Percentiles rank a stretch among this genome's conserved stretches.
Conservation (phyloP, 2,888 invertebrate genomes). For the Xiphydria camelus region DNA sequence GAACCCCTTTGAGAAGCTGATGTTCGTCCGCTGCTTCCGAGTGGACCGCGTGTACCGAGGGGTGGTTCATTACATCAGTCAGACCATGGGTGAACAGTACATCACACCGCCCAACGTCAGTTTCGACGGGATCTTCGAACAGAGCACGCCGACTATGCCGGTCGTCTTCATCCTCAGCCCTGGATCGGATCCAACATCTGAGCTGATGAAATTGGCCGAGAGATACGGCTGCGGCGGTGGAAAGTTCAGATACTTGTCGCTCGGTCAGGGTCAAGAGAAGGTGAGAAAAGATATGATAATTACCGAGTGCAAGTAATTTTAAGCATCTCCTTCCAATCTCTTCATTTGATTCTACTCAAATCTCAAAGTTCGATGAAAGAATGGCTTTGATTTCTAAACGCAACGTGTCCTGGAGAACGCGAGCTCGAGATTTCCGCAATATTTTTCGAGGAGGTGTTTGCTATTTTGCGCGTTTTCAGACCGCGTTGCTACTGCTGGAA, state of each 20-base stretch:
- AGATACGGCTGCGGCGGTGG: slow-evolving; percentile 67
- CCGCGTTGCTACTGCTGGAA: slow-evolving; percentile 71
- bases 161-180: slow-evolving; percentile 93
- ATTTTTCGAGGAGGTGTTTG: slow-evolving; percentile 4
- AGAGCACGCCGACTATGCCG: slow-evolving; percentile 81
- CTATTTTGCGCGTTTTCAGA: slow-evolving; percentile 56
- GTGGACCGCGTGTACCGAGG: slow-evolving; percentile 86
- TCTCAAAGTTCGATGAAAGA: no score
- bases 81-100: slow-evolving; percentile 84
- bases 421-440: no score
- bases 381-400: no score
- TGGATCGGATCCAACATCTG: slow-evolving; percentile 90
- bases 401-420: no score
- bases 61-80: slow-evolving; percentile 80
- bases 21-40: slow-evolving; percentile 87
- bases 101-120: slow-evolving; percentile 81
- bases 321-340: no score
- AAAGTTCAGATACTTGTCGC: slow-evolving; percentile 84
- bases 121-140: slow-evolving; percentile 81
- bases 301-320: no score
- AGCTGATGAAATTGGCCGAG: slow-evolving; percentile 79
- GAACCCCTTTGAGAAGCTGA: slow-evolving; percentile 71
- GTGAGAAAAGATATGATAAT: slow-evolving; percentile 58
- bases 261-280: slow-evolving; percentile 92
- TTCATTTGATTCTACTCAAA: no score